These are phyloP conservation scores for Trididemnum miniatum DNA, from an alignment of 23 tunicate genomes.

Conservation along the genomic window DNA sequence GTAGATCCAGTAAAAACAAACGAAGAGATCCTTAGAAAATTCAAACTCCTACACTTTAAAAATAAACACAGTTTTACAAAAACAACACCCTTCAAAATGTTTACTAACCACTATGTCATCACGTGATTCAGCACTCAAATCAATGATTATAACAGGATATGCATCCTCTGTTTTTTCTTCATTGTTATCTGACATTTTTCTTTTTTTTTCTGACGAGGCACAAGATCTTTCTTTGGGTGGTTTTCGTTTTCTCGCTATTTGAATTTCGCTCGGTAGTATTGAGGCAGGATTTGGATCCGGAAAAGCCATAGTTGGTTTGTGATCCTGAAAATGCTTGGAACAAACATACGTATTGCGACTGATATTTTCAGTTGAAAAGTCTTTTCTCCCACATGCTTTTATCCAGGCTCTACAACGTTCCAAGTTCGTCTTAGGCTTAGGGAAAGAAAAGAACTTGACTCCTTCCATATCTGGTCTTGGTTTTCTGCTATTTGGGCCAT, in stretches of 20 bases:
- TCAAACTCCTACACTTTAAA: too few relatives aligned
- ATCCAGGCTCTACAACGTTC: constrained; percentile 5
- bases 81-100: too few relatives aligned
- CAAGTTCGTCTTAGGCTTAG: background rate
- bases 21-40: too few relatives aligned
- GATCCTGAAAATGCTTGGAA: constrained; percentile 19
- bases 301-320: background rate
- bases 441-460: constrained; percentile 4
- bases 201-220: background rate
- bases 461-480: too few relatives aligned
- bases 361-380: background rate
- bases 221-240: background rate
- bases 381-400: constrained; percentile 7
- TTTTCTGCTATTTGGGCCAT: background rate
- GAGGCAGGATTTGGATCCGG: constrained; percentile 3
- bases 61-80: too few relatives aligned
- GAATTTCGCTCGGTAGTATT: background rate
- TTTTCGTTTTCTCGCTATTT: background rate
- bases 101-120: too few relatives aligned
- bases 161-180: too few relatives aligned
- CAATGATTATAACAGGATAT: too few relatives aligned
- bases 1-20: too few relatives aligned
- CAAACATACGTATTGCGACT: constrained; percentile 5
- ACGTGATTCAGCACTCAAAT: too few relatives aligned
- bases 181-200: background rate